Conservation (phyloP, 2,888 invertebrate genomes). For the Acanthosepion esculentum region DNA sequence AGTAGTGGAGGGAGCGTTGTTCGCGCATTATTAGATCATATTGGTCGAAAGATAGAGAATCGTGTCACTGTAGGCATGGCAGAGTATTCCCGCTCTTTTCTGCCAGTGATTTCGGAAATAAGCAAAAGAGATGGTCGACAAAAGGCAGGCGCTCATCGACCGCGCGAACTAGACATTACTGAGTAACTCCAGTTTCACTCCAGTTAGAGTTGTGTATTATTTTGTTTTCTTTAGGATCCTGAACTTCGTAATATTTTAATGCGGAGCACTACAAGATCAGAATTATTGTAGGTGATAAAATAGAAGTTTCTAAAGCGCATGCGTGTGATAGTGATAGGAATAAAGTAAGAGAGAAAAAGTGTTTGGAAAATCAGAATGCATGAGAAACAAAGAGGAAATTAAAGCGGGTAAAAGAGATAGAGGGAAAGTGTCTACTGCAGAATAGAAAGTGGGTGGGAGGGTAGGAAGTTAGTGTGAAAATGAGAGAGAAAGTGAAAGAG, state of each 20-base stretch:
- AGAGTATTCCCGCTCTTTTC: background rate
- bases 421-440: too few relatives aligned
- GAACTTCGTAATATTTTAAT: too few relatives aligned
- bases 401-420: too few relatives aligned
- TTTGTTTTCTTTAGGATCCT: background rate
- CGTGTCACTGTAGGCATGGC: background rate
- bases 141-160: background rate
- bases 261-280: too few relatives aligned
- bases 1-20: background rate
- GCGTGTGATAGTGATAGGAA: too few relatives aligned
- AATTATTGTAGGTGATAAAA: too few relatives aligned
- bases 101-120: background rate
- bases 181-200: background rate
- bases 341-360: background rate
- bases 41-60: conserved; percentile 11
- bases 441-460: too few relatives aligned
- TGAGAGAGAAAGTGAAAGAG: too few relatives aligned
- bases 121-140: background rate
- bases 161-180: background rate
- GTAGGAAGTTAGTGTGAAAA: too few relatives aligned
- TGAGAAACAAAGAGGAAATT: too few relatives aligned
- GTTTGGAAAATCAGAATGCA: background rate
- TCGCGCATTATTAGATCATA: background rate
- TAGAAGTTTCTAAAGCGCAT: too few relatives aligned
- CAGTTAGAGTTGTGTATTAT: background rate